These are phyloP conservation scores for Lithobius niger DNA, from an alignment of 1,140 invertebrate genomes.

Conservation along the genomic window DNA sequence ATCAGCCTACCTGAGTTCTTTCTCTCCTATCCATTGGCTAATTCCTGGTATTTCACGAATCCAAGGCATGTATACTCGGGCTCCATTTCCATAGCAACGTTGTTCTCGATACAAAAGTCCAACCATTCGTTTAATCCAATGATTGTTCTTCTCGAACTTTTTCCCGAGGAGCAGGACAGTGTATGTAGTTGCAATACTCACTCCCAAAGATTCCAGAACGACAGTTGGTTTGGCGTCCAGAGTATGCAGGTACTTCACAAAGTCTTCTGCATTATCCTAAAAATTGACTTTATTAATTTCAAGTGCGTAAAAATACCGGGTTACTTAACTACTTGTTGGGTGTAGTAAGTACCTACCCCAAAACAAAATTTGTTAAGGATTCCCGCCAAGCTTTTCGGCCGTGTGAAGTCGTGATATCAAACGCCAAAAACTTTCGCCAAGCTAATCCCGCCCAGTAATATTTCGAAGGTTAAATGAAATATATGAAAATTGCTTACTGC, in stretches of 20 bases:
- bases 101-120: not conserved
- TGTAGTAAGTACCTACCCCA: too few relatives aligned
- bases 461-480: too few relatives aligned
- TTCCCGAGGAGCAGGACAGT: not conserved
- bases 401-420: too few relatives aligned
- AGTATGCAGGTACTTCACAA: constrained; percentile 4
- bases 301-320: too few relatives aligned
- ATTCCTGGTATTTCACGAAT: not conserved
- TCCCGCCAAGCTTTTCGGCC: too few relatives aligned
- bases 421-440: too few relatives aligned
- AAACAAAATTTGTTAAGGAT: too few relatives aligned
- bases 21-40: not conserved
- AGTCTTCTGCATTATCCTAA: constrained; percentile 4
- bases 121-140: not conserved
- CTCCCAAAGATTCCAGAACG: not conserved
- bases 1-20: not conserved
- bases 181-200: constrained; percentile 3
- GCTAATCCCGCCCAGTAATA: too few relatives aligned
- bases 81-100: not conserved
- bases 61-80: not conserved
- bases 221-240: not conserved
- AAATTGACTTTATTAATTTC: too few relatives aligned
- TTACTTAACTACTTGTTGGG: too few relatives aligned
- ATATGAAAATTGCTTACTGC: too few relatives aligned
- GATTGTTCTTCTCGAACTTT: not conserved